Base-by-base conservation (phyloP, 1,140 invertebrate genomes). In the Hermetia illucens region DNA sequence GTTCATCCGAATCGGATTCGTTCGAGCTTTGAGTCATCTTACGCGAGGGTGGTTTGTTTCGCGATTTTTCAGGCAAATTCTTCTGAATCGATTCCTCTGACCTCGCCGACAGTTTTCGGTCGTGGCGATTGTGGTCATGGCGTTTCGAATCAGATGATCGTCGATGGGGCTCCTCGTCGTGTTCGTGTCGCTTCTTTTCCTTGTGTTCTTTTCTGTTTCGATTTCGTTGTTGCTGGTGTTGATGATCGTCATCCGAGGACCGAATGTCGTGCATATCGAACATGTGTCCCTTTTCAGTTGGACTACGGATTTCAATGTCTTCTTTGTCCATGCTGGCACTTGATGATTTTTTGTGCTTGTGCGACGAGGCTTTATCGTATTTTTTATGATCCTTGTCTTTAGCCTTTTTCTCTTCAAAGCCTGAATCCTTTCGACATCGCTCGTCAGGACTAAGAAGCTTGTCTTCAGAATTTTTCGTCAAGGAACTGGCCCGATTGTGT, bases 1-100 rank as follows among this genome's bases (percentile, higher is more conserved):
- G 74, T 47, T 75, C 72, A 45, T 76, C 74, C 22, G 79, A 79
- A 49, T 75, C 71, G 10, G 68, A 69, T 39, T 66, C 75, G 36
- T 75, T 72, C 18, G 68, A 69, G 45, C 64, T 70, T 36, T 70
- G 45, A 22, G 36, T 42, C 17, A 8, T 21, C 36, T 43, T 39
- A 15, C 25, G 24, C 1, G 43, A 40, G 16, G 36, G 42, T 41
- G 50, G 48, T 40, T 41, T 52, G 19, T 51, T 49, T 32, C 22
- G 50, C 37, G 36, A 35, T 48, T 18, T 52, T 47, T 35, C 50
- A 51, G 21, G 27, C 18, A 33, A 32, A 44, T 37, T 29, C 10
- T 17, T 16, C n/a, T 30, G 17, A 15, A 12, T 48, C 38, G 15
- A n/a, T 15, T 52, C 50, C 13, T 47, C 51, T 2, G 49, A 49